phyloP scores from a whole-genome alignment of 2,888 invertebrate genomes.

The Altica lythri region DNA sequence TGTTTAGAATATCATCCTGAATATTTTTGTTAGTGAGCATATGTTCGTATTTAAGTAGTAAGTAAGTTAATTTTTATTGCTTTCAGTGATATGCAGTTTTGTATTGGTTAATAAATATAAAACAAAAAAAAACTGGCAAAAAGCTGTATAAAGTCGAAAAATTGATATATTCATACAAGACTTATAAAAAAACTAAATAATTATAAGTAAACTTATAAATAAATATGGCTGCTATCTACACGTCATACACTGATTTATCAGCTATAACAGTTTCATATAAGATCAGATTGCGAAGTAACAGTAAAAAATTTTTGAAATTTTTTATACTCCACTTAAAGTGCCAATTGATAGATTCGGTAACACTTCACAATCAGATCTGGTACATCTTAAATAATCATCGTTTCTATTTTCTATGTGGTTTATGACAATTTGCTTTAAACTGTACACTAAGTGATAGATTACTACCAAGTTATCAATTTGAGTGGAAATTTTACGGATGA shows the following conservation, averaged over 20 bases:
- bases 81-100: constrained; percentile 36
- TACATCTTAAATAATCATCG: constrained; percentile 20
- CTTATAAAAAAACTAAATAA: constrained; percentile 33
- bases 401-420: constrained; percentile 29
- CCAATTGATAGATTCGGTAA: constrained; percentile 10
- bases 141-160: constrained; percentile 30
- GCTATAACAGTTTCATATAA: constrained; percentile 22
- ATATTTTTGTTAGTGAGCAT: constrained; percentile 49
- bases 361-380: constrained; percentile 8
- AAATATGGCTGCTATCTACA: constrained; percentile 42
- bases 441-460: constrained; percentile 25
- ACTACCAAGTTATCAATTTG: constrained; percentile 2
- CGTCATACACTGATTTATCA: constrained; percentile 39
- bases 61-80: constrained; percentile 31
- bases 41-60: constrained; percentile 27
- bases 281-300: constrained; percentile 9
- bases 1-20: constrained; percentile 13
- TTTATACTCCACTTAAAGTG: constrained; percentile 9
- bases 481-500: no score
- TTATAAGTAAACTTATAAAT: constrained; percentile 34
- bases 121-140: constrained; percentile 31
- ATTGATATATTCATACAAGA: constrained; percentile 24
- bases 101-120: constrained; percentile 19
- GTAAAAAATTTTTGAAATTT: constrained; percentile 12
- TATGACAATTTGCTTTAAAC: constrained; percentile 28